Evolutionary conservation across 1,140 invertebrate genomes (phyloP), one percentile per base, ranked within the genome.

Genomic region (Homalodisca vitripennis): DNA sequence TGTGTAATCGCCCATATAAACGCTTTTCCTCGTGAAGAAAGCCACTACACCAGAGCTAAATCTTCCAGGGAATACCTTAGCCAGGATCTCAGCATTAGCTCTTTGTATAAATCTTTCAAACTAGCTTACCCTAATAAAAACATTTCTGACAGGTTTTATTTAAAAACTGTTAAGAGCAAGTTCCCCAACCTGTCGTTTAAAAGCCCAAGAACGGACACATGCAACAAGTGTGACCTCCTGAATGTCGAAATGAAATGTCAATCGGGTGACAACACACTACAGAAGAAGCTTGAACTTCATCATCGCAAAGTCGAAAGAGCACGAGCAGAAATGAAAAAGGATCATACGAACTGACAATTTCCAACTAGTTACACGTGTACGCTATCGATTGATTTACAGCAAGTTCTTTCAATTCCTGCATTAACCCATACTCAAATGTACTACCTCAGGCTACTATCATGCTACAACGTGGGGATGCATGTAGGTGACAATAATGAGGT

Each of bases 391-490:
- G n/a, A n/a, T n/a, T n/a, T n/a, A n/a, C n/a, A n/a, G n/a, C n/a
- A n/a, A n/a, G n/a, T n/a, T n/a, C n/a, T n/a, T n/a, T n/a, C n/a
- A n/a, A n/a, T n/a, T n/a, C n/a, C n/a, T n/a, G n/a, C n/a, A n/a
- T 48, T 69, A 20, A 46, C 70, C 22, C 51, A 66, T 51, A 22
- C 51, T 27, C 30, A 53, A 0, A 24, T 67, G 29, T 73, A 73
- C 63, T 73, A 73, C 55, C 47, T 34, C 10, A 22, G 69, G 22
- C 71, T 73, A 64, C 70, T 74, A 13, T 74, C 62, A 27, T 62
- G 63, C 17, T 73, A 69, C 53, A 68, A 71, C 41, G 46, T 74
- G n/a, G 65, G 57, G 24, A 53, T 74, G 51, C 69, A 73, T 55
- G 34, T 34, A 20, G 22, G 67, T 10, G 62, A 72, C 3, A 73